A percentile compares a stretch with the other conserved stretches of the same genome.
Conservation (phyloP, 1,140 invertebrate species). For the Dendroctonus valens region DNA sequence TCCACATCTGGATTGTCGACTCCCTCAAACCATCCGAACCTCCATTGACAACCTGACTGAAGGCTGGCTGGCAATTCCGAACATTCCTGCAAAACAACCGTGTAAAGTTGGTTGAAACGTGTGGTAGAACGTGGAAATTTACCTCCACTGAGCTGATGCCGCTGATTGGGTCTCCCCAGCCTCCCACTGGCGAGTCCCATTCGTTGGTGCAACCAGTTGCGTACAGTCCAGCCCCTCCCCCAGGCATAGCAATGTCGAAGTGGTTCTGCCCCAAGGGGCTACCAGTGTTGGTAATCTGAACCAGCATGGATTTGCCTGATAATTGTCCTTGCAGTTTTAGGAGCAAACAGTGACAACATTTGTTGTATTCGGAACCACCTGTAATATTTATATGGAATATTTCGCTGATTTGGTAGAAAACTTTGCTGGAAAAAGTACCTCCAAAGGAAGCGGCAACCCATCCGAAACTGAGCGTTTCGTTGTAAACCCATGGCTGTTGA, state of each 20-base stretch:
- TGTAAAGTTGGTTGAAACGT: not conserved
- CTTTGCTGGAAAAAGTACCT: not conserved
- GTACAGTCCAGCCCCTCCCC: conserved; percentile 12
- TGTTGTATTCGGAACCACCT: conserved; percentile 16
- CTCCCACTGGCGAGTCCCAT: conserved; percentile 19
- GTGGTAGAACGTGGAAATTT: not conserved
- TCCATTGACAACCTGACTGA: conserved; percentile 19
- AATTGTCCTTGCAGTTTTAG: conserved; percentile 14
- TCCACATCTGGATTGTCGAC: not conserved
- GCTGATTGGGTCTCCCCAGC: conserved; percentile 15
- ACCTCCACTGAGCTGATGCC: conserved; percentile 4
- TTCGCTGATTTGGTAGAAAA: not conserved
- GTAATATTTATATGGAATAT: not conserved
- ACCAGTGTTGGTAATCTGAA: conserved; percentile 31
- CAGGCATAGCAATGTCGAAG: conserved; percentile 31
- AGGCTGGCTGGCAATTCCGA: conserved; percentile 1
- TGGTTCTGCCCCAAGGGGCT: conserved; percentile 25
- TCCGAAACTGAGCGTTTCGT: conserved; percentile 26
- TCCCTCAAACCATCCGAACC: conserved; percentile 11
- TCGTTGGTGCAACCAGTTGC: conserved; percentile 12
- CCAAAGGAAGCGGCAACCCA: conserved; percentile 29
- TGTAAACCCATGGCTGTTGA: conserved; percentile 22
- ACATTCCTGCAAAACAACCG: conserved; percentile 12
- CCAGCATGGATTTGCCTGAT: conserved; percentile 16
- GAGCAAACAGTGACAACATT: conserved; percentile 19